These are phyloP conservation scores for Diuraphis noxia DNA, from an alignment of 1,140 invertebrate genomes.

Conservation along the genomic window DNA sequence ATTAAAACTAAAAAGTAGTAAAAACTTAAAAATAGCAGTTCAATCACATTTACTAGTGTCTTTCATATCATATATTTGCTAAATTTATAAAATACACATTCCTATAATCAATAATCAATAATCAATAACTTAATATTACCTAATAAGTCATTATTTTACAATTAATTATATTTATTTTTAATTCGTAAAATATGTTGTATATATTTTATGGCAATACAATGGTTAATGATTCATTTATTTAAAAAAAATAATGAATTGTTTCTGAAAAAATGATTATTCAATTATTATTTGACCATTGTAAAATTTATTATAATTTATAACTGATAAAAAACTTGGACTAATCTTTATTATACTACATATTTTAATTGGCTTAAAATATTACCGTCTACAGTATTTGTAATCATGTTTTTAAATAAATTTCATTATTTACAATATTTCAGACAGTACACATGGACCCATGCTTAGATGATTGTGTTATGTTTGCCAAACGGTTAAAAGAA, in stretches of 20 bases:
- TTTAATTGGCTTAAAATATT: background rate
- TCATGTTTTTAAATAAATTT: background rate
- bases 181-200: background rate
- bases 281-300: background rate
- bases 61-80: background rate
- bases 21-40: too few species aligned
- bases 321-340: background rate
- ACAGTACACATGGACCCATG: conserved; percentile 91
- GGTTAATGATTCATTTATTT: background rate
- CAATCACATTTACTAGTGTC: background rate
- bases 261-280: background rate
- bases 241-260: background rate
- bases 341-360: background rate
- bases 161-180: background rate
- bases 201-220: background rate
- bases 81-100: background rate
- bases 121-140: background rate
- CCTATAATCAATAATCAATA: background rate
- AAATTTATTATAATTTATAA: background rate
- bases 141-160: background rate
- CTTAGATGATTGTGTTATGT: conserved; percentile 94
- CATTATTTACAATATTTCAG: conserved; percentile 63
- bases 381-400: background rate
- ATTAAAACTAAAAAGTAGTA: too few species aligned
- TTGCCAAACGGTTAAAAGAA: conserved; percentile 81